Conservation (phyloP, 1,140 invertebrate genomes). For the Drosophila watanabei region DNA sequence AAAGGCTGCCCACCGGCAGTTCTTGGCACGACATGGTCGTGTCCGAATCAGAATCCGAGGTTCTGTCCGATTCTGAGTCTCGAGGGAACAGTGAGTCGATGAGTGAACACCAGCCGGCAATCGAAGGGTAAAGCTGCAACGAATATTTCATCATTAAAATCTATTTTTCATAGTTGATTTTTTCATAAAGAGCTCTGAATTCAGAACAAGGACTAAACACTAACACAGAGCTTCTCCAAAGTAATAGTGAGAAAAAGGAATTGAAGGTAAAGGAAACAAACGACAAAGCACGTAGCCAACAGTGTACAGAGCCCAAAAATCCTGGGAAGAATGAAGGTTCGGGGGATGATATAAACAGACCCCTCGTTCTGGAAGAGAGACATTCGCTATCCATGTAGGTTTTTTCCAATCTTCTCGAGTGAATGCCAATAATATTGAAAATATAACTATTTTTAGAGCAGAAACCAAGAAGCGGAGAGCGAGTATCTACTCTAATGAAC, state of each 20-base stretch:
- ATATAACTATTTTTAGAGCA: slow-evolving; percentile 36
- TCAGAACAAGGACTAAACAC: not conserved
- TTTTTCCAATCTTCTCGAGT: not conserved
- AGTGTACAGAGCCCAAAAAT: not conserved
- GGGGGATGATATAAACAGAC: slow-evolving; percentile 33
- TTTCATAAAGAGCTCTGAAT: not conserved
- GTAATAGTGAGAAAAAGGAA: not conserved
- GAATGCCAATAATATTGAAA: not conserved
- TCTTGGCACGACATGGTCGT: slow-evolving; percentile 49
- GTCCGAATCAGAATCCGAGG: slow-evolving; percentile 27
- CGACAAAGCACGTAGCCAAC: not conserved
- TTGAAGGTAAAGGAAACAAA: not conserved
- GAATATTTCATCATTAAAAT: not conserved
- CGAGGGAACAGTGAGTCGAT: not conserved
- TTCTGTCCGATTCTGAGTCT: slow-evolving; percentile 13
- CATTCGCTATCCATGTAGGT: slow-evolving; percentile 63
- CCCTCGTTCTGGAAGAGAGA: slow-evolving; percentile 55
- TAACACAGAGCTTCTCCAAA: not conserved
- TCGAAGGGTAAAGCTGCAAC: slow-evolving; percentile 22
- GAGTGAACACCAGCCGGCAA: slow-evolving; percentile 17
- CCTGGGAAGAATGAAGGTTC: not conserved
- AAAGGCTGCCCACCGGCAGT: slow-evolving; percentile 32
- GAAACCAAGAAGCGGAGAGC: slow-evolving; percentile 71
- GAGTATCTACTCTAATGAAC: slow-evolving; percentile 56
- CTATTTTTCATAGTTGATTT: not conserved